Conservation (phyloP, 2,888 invertebrate genomes). For the Gnatocerus cornutus region DNA sequence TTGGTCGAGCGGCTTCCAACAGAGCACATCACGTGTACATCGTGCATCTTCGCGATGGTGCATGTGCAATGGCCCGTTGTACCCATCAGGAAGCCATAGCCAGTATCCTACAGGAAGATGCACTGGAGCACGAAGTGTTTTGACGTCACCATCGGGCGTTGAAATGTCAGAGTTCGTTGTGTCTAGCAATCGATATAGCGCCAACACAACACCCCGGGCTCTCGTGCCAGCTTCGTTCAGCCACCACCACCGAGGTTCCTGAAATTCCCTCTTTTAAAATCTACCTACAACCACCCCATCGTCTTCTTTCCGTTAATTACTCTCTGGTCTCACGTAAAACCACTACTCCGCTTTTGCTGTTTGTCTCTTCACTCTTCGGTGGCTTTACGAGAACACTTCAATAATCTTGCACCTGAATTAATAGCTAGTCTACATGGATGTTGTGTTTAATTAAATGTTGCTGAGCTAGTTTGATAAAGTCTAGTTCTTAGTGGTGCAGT, state of each 20-base stretch:
- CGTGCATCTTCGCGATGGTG: conserved; percentile 4
- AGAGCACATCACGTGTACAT: conserved; percentile 10
- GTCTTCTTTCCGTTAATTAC: conserved; percentile 41
- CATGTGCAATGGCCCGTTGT: conserved; percentile 27
- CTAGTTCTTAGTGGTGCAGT: not conserved
- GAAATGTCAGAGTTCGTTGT: conserved; percentile 63
- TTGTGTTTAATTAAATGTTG: conserved; percentile 20
- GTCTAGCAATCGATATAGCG: conserved; percentile 61
- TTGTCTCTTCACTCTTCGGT: conserved; percentile 9
- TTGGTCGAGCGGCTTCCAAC: not conserved
- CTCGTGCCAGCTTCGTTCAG: conserved; percentile 40
- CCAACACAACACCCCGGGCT: conserved; percentile 56
- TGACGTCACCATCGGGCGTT: conserved; percentile 51
- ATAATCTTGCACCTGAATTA: conserved; percentile 9
- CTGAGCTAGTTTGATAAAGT: not conserved
- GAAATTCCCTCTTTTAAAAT: conserved; percentile 40
- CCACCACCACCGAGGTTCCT: conserved; percentile 34
- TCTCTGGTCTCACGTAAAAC: conserved; percentile 26
- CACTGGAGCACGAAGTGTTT: conserved; percentile 43
- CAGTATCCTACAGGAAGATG: conserved; percentile 48
- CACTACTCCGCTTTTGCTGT: conserved; percentile 8
- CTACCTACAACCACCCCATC: conserved; percentile 18
- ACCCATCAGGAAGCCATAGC: conserved; percentile 29
- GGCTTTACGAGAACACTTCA: conserved; percentile 15
- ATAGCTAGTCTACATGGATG: conserved; percentile 6